Evolutionary conservation across 1,140 invertebrate species (phyloP).

Genomic region (Mycetomoellerius zeteki): DNA sequence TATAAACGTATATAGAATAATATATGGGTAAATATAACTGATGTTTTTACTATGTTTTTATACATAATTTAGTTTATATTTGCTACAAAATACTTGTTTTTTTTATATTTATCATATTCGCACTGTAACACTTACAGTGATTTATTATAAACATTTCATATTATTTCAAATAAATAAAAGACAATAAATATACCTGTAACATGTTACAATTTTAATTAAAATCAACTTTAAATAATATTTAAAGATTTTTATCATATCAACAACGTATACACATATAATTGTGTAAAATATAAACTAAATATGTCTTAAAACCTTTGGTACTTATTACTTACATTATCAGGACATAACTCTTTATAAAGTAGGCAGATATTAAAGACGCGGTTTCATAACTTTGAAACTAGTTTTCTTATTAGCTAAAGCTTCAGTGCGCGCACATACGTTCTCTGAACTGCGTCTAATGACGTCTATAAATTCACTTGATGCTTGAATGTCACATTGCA

Average conservation of each 20-base stretch:
- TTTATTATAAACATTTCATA: constrained; percentile 17
- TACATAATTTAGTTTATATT: background rate
- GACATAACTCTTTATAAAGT: constrained; percentile 26
- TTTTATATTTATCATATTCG: background rate
- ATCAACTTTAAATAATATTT: constrained; percentile 32
- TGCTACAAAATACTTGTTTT: background rate
- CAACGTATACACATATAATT: background rate
- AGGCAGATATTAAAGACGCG: constrained; percentile 81
- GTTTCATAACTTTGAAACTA: constrained; percentile 86
- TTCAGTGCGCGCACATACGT: constrained; percentile 86
- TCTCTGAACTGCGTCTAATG: constrained; percentile 85
- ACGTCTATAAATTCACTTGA: constrained; percentile 85
- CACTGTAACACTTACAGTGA: background rate
- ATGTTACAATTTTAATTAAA: constrained; percentile 13
- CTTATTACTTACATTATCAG: constrained; percentile 36
- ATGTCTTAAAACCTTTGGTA: constrained; percentile 29
- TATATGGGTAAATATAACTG: background rate
- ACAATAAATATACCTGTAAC: constrained; percentile 10
- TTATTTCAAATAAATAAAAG: constrained; percentile 15
- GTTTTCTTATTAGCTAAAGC: constrained; percentile 85
- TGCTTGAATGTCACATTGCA: constrained; percentile 80
- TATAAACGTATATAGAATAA: constrained; percentile 12
- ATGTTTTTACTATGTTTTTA: background rate
- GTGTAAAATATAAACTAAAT: constrained; percentile 3
- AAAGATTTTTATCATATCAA: constrained; percentile 8